Base-by-base conservation (phyloP, 2,797 vertebrate species). In the Allobates femoralis region DNA sequence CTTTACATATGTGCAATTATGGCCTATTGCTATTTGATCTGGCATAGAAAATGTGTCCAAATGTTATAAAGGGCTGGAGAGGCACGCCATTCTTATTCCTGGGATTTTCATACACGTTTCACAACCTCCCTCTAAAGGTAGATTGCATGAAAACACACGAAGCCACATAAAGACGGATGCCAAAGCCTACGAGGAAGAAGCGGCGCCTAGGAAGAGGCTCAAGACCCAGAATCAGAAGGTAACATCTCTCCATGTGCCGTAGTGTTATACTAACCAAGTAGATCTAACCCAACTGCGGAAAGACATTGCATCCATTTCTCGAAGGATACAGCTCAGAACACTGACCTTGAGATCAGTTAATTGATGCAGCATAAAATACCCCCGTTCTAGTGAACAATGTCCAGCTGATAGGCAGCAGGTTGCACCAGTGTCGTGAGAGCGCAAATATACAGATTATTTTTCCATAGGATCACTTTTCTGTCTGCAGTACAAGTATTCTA, bases 171-270 rank as follows among this genome's bases (percentile, higher is more conserved):
- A 94, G 91, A 94, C 93, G 91, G 90, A 91, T 84, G 93, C 91
- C 84, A 94, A 94, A 8, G 90, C 91, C 74, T 71, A 90, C 3
- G 92, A 92, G 55, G 95, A 95, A 73, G 89, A 89, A n/a, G 94
- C 94, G 60, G 88, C 89, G 67, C 93, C 95, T 89, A 91, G 93
- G 90, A 96, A 95, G 90, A 94, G 94, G 90, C 94, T 94, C 90
- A 92, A 94, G 91, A 91, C 90, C 46, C 93, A 94, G 91, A 93
- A 92, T 90, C 93, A 91, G 91, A 95, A 95, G 95, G 95, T 95
- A 94, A 93, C 85, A 16, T 21, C 32, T 41, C 89, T 75, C 32
- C 53, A 83, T 60, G 55, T 80, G 56, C 74, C 37, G 18, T 66
- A 5, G 41, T 83, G 2, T 23, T 71, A n/a, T 86, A 86, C 84